phyloP scores from a whole-genome alignment of 2,888 invertebrate genomes.

The Drosophila emarginata region DNA sequence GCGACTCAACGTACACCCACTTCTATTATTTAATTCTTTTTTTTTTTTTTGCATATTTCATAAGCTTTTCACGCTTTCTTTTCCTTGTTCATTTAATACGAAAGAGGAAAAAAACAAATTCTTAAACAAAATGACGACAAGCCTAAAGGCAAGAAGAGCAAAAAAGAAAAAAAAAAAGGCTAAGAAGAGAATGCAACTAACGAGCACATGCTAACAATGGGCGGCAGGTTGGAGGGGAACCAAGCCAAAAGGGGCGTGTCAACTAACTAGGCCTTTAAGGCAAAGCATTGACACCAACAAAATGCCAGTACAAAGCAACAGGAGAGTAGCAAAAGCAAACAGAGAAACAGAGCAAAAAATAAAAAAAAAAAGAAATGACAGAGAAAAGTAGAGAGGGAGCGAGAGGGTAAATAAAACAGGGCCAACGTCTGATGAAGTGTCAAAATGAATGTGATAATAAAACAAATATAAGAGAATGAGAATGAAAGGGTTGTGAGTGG shows the following conservation, averaged over 20 bases:
- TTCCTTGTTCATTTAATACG: conserved; percentile 73
- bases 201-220: conserved; percentile 40
- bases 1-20: background rate
- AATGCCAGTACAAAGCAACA: conserved; percentile 53
- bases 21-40: background rate
- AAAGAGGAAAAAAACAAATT: conserved; percentile 65
- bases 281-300: conserved; percentile 79
- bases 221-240: background rate
- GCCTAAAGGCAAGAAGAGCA: conserved; percentile 65
- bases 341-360: conserved; percentile 37
- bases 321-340: conserved; percentile 25
- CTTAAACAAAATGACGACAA: conserved; percentile 71
- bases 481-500: background rate
- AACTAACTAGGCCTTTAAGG: conserved; percentile 66
- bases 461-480: conserved; percentile 58
- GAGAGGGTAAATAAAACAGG: conserved; percentile 54
- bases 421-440: conserved; percentile 78
- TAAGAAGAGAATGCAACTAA: conserved; percentile 44
- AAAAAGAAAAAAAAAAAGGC: conserved; percentile 45
- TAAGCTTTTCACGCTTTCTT: conserved; percentile 52
- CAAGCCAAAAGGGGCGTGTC: conserved; percentile 14
- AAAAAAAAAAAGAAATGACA: conserved; percentile 5
- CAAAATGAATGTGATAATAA: conserved; percentile 75
- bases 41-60: conserved; percentile 63
- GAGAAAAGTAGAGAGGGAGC: conserved; percentile 22